Base-by-base conservation (phyloP, 2,888 invertebrate species). In the Cosmopolites sordidus region DNA sequence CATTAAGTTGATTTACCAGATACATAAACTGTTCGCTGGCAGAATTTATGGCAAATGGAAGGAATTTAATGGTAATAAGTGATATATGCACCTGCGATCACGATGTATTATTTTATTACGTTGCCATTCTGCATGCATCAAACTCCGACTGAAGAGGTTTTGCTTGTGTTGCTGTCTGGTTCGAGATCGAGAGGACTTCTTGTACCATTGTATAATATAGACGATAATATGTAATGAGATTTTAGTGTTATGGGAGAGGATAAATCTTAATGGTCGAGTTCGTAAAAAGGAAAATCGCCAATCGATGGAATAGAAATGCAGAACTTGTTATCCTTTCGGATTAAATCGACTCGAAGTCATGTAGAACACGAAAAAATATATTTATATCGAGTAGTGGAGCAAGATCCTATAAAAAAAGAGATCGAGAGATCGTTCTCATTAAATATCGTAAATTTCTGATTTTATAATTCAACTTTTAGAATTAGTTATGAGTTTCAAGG, bases 1-100 rank as follows among this genome's bases (percentile, higher is more conserved):
- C 65, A 68, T 67, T 67, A 66, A 66, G 60, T 68, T 66, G 69
- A 69, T 66, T 66, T 67, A 68, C 66, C 67, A 65, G 67, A 65
- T 65, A 64, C 62, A 66, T 64, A 62, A 63, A 62, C 59, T 60
- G 60, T 60, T 59, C 53, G 44, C 55, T 43, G 57, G 52, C 58
- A 38, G 59, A 33, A 66, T 67, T 68, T 68, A 68, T 66, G 50
- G 62, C 64, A 62, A 64, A 59, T 58, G 58, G 58, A 54, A 58
- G 65, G 64, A 66, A 68, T 67, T 66, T 65, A 65, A 67, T 66
- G 64, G 66, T 65, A 64, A 65, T 67, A 65, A 66, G 66, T 68
- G 68, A 68, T 65, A 64, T 68, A 68, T 67, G 65, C 64, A 66
- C 62, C 61, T 60, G 61, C 58, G 43, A 41, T 58, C 60, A 59